A percentile compares a stretch with the other conserved stretches of the same genome.
phyloP scores from a whole-genome alignment of 1,140 invertebrate genomes.

The Tenebrio molitor region DNA sequence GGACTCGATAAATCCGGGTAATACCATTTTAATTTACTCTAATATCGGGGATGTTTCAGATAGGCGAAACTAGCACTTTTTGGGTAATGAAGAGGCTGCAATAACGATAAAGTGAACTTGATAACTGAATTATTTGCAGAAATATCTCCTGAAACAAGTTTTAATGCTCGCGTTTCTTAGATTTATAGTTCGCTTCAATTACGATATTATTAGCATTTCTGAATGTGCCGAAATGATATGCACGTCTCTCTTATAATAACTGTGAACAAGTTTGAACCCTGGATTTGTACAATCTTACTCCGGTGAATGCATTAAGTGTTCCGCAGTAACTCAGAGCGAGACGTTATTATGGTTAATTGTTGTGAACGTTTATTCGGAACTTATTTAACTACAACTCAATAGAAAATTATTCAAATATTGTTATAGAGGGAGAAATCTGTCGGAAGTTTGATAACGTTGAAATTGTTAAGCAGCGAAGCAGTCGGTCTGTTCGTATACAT shows the following conservation, averaged over 20 bases:
- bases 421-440: not conserved
- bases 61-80: too few relatives aligned
- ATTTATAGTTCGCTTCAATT: conserved; percentile 12
- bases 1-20: not conserved
- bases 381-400: conserved; percentile 6
- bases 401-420: conserved; percentile 15
- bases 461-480: not conserved
- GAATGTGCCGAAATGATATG: conserved; percentile 20
- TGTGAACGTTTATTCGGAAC: not conserved
- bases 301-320: not conserved
- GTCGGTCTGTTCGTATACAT: not conserved
- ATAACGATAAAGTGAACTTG: conserved; percentile 3
- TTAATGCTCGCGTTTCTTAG: conserved; percentile 1
- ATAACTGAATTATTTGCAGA: not conserved
- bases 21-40: not conserved
- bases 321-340: not conserved
- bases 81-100: not conserved
- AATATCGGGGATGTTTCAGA: too few relatives aligned
- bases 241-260: not conserved
- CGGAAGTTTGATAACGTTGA: conserved; percentile 7
- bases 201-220: conserved; percentile 18
- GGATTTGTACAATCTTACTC: not conserved
- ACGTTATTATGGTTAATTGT: conserved; percentile 21
- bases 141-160: too few relatives aligned
- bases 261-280: not conserved